These are phyloP conservation scores for Antidorcas marsupialis DNA, from an alignment of 2,113 vertebrate genomes.

Conservation along the genomic window DNA sequence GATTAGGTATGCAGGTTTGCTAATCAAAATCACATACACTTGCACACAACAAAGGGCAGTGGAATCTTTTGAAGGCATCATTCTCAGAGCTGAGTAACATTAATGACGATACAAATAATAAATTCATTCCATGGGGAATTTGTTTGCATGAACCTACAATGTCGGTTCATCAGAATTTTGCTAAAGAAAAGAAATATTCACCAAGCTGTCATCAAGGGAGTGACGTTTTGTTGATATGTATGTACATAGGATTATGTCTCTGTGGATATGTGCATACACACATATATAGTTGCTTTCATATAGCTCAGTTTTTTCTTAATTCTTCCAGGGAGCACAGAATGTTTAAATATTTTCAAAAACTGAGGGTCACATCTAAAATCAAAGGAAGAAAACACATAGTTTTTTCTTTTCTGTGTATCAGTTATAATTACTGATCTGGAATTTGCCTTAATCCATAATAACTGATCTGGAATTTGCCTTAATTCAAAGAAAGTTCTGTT, in stretches of 20 bases:
- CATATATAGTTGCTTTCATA: background rate
- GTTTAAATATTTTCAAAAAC: background rate
- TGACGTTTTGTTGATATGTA: conserved; percentile 3
- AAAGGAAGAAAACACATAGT: background rate
- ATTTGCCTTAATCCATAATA: background rate
- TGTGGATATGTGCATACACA: background rate
- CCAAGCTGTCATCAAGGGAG: conserved; percentile 55
- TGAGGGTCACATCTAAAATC: background rate
- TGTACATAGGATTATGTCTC: background rate
- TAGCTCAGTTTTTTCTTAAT: background rate
- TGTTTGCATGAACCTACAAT: conserved; percentile 76
- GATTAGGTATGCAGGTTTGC: conserved; percentile 43
- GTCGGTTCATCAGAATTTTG: conserved; percentile 73
- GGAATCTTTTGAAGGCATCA: conserved; percentile 67
- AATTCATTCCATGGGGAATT: conserved; percentile 71
- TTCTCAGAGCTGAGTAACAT: conserved; percentile 46
- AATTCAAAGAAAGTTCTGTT: background rate
- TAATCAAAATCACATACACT: conserved; percentile 62
- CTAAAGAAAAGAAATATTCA: conserved; percentile 77
- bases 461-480: background rate
- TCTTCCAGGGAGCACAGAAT: background rate
- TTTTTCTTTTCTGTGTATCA: background rate
- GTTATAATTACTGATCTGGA: background rate
- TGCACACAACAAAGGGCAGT: conserved; percentile 44
- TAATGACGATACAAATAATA: conserved; percentile 74